Evolutionary conservation across 2,888 invertebrate genomes (phyloP), one percentile per base, ranked within the genome.

Genomic region (Aricia artaxerxes): DNA sequence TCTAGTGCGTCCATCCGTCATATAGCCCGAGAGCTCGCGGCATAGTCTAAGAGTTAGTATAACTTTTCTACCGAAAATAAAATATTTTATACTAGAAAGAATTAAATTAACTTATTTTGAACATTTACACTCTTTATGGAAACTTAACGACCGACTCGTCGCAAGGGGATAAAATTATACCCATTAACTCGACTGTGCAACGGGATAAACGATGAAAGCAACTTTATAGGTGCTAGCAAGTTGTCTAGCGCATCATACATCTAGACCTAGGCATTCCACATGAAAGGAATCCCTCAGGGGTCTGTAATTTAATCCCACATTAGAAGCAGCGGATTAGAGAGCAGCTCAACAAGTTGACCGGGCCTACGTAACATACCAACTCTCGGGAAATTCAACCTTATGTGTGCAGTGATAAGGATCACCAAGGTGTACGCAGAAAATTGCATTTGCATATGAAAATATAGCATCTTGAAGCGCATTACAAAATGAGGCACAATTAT

Each of bases 401-500:
- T 9, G 13, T 13, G 5, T 4, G 13, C 24, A 24, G 24, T 24
- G 5, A 69, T 16, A 69, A 83, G 83, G 84, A 78, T 81, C 78
- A 82, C 31, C 61, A 61, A 79, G n/a, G 61, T 79, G 87, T 82
- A 86, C 49, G 80, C 73, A 79, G 82, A 86, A 86, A 83, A 84
- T 85, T 85, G 88, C 85, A 84, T 79, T 84, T 86, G 88, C 88
- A 87, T 88, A 89, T 89, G 90, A 91, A 91, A 91, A 91, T 90
- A 90, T 89, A 86, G 88, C 87, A 88, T 87, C 87, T 85, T 86
- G 85, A 82, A 83, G 87, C 90, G 89, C 89, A 89, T 92, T 92
- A 92, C 90, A 91, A 90, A 92, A 92, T 92, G 92, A 93, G 90
- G 91, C 91, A 89, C 90, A 93, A 93, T 93, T 93, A 92, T 93